Percentiles rank a stretch among this genome's conserved stretches.
Conservation (phyloP, 1,140 invertebrate genomes). For the Berghia stephanieae region DNA sequence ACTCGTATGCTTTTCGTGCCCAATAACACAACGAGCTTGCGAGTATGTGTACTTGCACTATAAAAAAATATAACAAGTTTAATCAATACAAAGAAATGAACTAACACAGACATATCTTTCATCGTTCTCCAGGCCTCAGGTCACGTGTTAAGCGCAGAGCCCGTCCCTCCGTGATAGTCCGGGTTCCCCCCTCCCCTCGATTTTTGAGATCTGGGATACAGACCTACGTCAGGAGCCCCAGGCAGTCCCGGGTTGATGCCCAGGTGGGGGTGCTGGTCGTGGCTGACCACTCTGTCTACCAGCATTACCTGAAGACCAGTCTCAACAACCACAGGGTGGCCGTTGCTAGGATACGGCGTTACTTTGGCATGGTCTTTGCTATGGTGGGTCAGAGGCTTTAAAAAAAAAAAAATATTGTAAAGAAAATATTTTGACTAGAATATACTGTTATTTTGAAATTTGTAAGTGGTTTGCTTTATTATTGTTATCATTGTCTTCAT, state of each 20-base stretch:
- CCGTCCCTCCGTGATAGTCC: too few species aligned
- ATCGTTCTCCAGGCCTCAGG: too few species aligned
- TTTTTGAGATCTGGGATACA: too few species aligned
- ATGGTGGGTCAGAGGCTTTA: conserved; percentile 33
- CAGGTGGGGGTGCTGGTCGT: conserved; percentile 40
- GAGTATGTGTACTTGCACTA: too few species aligned
- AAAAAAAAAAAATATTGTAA: background rate
- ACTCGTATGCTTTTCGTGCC: too few species aligned
- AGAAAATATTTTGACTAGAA: background rate
- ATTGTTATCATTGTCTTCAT: too few species aligned
- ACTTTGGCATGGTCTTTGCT: conserved; percentile 42
- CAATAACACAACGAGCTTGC: too few species aligned
- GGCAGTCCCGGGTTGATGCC: conserved; percentile 22
- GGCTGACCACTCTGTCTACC: conserved; percentile 42
- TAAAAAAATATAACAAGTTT: too few species aligned
- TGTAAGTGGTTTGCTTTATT: background rate
- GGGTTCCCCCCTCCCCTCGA: too few species aligned
- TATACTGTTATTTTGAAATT: background rate
- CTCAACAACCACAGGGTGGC: conserved; percentile 31
- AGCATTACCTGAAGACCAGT: conserved; percentile 34
- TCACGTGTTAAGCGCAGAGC: too few species aligned
- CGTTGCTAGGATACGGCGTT: conserved; percentile 36
- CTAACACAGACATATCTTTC: too few species aligned
- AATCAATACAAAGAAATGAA: too few species aligned
- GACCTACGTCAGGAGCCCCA: background rate